Percentiles rank a stretch among this genome's conserved stretches.
phyloP scores from a whole-genome alignment of 2,113 vertebrate species.

The Upupa epops region DNA sequence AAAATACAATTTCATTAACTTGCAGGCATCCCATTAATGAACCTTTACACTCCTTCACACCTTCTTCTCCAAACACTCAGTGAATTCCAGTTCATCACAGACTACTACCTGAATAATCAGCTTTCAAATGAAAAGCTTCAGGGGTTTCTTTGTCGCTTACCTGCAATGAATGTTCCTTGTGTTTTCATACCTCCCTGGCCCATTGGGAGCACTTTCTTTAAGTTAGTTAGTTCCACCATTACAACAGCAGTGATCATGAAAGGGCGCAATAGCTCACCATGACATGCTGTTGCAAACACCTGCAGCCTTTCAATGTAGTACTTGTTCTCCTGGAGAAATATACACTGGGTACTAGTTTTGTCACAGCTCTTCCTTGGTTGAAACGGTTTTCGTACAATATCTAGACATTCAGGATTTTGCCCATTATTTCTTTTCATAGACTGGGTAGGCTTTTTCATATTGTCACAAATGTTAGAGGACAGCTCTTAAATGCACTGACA shows the following conservation, averaged over 20 bases:
- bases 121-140: background rate
- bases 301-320: background rate
- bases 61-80: background rate
- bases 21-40: background rate
- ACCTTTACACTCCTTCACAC: background rate
- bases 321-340: background rate
- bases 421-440: background rate
- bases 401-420: background rate
- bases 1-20: background rate
- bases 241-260: background rate
- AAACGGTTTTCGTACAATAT: background rate
- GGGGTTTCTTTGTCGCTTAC: rapidly evolving
- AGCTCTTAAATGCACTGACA: background rate
- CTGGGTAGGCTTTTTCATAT: background rate
- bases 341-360: background rate
- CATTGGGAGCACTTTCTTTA: background rate
- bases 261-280: background rate
- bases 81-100: background rate
- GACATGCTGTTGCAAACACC: background rate
- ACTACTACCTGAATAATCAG: background rate
- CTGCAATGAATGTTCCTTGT: background rate
- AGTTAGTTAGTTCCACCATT: background rate
- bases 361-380: background rate
- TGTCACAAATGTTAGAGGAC: background rate
- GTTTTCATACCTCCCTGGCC: background rate